Conservation (phyloP, 2,888 invertebrate genomes). For the Eurois occulta region DNA sequence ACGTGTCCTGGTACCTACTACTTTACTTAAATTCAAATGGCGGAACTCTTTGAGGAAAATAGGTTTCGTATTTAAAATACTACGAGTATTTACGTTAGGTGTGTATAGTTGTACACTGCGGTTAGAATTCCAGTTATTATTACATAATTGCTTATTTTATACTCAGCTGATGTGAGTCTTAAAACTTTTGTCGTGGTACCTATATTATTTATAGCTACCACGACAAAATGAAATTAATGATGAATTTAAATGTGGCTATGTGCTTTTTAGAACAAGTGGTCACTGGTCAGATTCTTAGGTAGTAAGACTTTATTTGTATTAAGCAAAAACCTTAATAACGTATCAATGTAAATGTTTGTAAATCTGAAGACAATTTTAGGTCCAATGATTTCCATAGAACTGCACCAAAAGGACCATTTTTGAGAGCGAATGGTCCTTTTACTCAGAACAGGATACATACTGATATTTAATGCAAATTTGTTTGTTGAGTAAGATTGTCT, state of each 20-base stretch:
- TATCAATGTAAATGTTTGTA: not conserved
- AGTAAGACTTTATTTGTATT: slow-evolving; percentile 16
- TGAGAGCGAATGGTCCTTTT: not conserved
- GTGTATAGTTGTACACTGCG: slow-evolving; percentile 25
- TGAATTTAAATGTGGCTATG: not conserved
- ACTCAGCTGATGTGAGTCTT: slow-evolving; percentile 6
- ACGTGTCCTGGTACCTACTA: not conserved
- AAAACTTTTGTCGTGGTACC: not conserved
- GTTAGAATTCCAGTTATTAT: slow-evolving; percentile 51
- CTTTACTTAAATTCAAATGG: not conserved
- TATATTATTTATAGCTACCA: slow-evolving; percentile 17
- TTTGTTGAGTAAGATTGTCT: not conserved
- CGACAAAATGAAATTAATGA: too few relatives aligned
- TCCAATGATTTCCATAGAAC: not conserved
- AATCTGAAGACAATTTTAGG: not conserved
- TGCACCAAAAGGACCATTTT: not conserved
- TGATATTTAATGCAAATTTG: not conserved
- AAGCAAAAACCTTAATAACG: not conserved
- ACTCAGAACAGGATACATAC: not conserved
- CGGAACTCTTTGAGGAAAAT: slow-evolving; percentile 42
- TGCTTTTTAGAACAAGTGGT: slow-evolving; percentile 2
- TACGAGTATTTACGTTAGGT: slow-evolving; percentile 4
- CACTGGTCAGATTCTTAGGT: not conserved
- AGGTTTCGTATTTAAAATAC: not conserved
- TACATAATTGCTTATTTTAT: slow-evolving; percentile 42